These are phyloP conservation scores for Cheilosia impressa DNA, from an alignment of 2,888 invertebrate species.

Conservation along the genomic window DNA sequence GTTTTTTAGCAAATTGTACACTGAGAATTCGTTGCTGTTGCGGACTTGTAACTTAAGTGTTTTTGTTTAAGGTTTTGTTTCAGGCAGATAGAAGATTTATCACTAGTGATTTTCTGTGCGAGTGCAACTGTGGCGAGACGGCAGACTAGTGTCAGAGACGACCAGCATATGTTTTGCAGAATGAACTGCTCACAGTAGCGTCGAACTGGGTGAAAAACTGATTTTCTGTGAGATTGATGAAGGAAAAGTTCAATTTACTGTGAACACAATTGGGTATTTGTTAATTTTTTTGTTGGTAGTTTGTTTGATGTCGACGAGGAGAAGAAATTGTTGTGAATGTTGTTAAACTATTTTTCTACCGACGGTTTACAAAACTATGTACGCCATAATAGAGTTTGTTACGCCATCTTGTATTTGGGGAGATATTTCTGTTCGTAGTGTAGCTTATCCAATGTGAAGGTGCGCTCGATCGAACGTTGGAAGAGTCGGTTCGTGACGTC, in stretches of 20 bases:
- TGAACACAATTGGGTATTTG: neutral
- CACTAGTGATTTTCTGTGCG: constrained; percentile 7
- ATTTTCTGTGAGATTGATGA: neutral
- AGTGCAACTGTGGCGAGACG: neutral
- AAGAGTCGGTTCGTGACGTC: too few species aligned
- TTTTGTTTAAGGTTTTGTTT: constrained; percentile 18
- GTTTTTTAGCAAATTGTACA: neutral
- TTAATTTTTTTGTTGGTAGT: neutral
- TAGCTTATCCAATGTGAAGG: neutral
- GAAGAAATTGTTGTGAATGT: constrained; percentile 23
- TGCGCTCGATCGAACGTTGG: too few species aligned
- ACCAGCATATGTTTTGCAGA: constrained; percentile 24
- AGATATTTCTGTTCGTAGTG: constrained; percentile 19
- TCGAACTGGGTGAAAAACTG: neutral
- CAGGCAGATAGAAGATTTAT: constrained; percentile 20
- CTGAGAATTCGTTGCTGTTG: neutral
- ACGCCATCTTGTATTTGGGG: constrained; percentile 53
- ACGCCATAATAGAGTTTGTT: constrained; percentile 52
- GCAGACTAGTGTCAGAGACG: constrained; percentile 20
- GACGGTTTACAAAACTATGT: constrained; percentile 37
- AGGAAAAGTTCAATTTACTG: neutral
- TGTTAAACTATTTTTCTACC: constrained; percentile 17
- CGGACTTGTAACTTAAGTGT: neutral
- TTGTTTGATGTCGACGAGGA: neutral
- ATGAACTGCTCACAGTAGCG: constrained; percentile 24